A percentile compares a stretch with the other conserved stretches of the same genome.
These are phyloP conservation scores for Lymantria dispar DNA, from an alignment of 2,888 invertebrate genomes.

Conservation along the genomic window DNA sequence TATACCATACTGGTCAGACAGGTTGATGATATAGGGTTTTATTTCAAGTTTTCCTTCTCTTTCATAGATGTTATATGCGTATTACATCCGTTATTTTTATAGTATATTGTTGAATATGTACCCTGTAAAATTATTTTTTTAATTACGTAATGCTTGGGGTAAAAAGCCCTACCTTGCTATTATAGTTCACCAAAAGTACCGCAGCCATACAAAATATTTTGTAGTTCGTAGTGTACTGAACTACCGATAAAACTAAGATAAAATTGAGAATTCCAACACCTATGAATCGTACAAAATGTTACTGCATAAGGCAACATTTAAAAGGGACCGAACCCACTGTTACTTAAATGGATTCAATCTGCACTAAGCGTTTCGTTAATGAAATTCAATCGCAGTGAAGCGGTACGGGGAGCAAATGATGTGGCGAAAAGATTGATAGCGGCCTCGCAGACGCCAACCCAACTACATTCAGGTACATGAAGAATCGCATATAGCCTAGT, in stretches of 20 bases:
- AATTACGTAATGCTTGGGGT: too few relatives aligned
- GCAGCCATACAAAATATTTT: conserved; percentile 15
- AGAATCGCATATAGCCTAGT: conserved; percentile 15
- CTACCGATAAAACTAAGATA: conserved; percentile 31
- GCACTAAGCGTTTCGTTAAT: conserved; percentile 81
- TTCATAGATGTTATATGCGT: too few relatives aligned
- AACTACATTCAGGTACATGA: conserved; percentile 18
- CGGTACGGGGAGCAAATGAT: conserved; percentile 78
- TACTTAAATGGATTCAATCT: conserved; percentile 80
- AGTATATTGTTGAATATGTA: too few relatives aligned
- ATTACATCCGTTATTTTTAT: too few relatives aligned
- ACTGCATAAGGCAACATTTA: conserved; percentile 52
- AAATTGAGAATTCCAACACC: conserved; percentile 2
- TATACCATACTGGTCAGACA: too few relatives aligned
- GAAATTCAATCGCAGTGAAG: conserved; percentile 77
- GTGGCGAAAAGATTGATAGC: conserved; percentile 80
- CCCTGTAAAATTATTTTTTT: too few relatives aligned
- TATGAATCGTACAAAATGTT: conserved; percentile 34
- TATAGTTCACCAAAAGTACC: conserved; percentile 12
- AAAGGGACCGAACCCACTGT: conserved; percentile 59
- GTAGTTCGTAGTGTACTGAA: conserved; percentile 4
- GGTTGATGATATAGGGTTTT: too few relatives aligned
- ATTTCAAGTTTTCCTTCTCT: too few relatives aligned
- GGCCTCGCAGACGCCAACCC: conserved; percentile 36
- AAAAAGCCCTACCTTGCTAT: too few relatives aligned